Evolutionary conservation across 2,888 invertebrate genomes (phyloP).

Genomic region (Catocala sponsa): DNA sequence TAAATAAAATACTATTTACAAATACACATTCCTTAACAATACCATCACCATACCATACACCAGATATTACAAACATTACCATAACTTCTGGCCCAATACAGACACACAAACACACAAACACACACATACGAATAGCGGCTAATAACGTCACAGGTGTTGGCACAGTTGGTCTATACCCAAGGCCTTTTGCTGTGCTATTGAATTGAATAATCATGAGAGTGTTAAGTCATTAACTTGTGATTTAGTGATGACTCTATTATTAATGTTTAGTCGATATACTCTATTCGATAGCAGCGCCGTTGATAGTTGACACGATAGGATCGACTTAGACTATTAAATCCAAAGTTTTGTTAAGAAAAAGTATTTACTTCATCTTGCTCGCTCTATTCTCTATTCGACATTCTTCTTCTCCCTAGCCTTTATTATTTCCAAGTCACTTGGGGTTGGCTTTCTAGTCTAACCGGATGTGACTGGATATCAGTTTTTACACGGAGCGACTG

Average conservation of each 20-base stretch:
- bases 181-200: conserved; percentile 42
- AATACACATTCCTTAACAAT: conserved; percentile 27
- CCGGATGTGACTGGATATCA: too few species aligned
- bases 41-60: conserved; percentile 30
- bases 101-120: conserved; percentile 10
- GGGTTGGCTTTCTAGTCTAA: too few species aligned
- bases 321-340: too few species aligned
- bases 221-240: conserved; percentile 35
- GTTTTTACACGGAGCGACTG: too few species aligned
- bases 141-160: conserved; percentile 49
- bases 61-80: conserved; percentile 28
- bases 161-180: conserved; percentile 62
- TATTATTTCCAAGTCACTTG: too few species aligned
- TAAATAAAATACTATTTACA: background rate
- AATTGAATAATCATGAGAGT: conserved; percentile 58
- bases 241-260: background rate
- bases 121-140: background rate
- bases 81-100: conserved; percentile 24
- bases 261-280: background rate
- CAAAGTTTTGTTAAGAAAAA: too few species aligned
- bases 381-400: too few species aligned
- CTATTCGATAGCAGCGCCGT: background rate
- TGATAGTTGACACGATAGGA: too few species aligned
- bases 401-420: too few species aligned
- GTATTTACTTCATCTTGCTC: too few species aligned